Evolutionary conservation across 2,888 invertebrate species (phyloP).

Genomic region (Pollenia labialis): DNA sequence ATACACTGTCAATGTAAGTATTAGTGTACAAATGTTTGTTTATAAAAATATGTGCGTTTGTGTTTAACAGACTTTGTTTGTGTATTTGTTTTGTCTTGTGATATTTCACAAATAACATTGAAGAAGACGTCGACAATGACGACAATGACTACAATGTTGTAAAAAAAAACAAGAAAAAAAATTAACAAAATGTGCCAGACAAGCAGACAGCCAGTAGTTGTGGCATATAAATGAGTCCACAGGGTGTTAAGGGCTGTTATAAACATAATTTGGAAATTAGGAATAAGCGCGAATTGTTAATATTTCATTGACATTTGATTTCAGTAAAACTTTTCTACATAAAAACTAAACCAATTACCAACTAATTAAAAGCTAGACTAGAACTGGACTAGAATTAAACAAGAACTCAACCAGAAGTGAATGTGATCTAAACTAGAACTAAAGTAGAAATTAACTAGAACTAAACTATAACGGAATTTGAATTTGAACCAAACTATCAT

Average conservation of each 20-base stretch:
- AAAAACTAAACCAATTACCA: too few species aligned
- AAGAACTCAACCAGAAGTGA: too few species aligned
- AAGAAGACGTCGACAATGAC: slow-evolving; percentile 30
- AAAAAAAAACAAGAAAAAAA: slow-evolving; percentile 11
- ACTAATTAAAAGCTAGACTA: too few species aligned
- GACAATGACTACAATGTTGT: slow-evolving; percentile 39
- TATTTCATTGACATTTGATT: too few species aligned
- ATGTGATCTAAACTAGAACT: too few species aligned
- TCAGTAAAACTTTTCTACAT: too few species aligned
- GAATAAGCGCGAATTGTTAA: neutral
- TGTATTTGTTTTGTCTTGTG: slow-evolving; percentile 49
- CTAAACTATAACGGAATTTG: too few species aligned
- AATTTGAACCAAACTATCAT: too few species aligned
- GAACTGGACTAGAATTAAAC: too few species aligned
- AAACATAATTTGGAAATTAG: neutral
- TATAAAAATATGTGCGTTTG: slow-evolving; percentile 6
- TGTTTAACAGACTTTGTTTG: neutral
- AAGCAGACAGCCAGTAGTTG: slow-evolving; percentile 65
- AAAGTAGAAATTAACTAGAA: too few species aligned
- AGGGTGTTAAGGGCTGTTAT: neutral
- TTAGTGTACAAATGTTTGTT: neutral
- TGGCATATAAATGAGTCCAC: slow-evolving; percentile 23
- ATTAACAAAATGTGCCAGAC: slow-evolving; percentile 47
- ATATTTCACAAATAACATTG: slow-evolving; percentile 47
- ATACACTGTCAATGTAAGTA: slow-evolving; percentile 21